phyloP scores from a whole-genome alignment of 2,888 invertebrate species.

The Alloscopus bannaensis region DNA sequence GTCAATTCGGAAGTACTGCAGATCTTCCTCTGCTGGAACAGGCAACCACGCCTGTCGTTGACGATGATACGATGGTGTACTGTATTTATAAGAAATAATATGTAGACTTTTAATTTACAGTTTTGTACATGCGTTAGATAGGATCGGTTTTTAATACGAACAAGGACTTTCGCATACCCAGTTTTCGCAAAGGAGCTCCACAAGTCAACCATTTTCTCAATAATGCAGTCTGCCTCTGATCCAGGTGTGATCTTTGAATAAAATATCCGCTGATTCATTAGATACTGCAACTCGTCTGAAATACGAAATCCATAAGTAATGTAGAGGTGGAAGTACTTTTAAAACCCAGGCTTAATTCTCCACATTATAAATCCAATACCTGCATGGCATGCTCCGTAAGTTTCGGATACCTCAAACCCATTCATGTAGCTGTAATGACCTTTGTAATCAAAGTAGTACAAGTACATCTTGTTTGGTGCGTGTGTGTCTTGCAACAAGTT shows the following conservation, averaged over 20 bases:
- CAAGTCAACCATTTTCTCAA: conserved; percentile 56
- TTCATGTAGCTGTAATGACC: conserved; percentile 62
- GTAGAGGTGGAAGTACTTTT: not conserved
- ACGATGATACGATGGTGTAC: conserved; percentile 28
- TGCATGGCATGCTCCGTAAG: conserved; percentile 55
- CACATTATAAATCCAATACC: conserved; percentile 32
- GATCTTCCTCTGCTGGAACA: conserved; percentile 22
- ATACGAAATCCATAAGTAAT: conserved; percentile 21
- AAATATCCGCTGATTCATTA: conserved; percentile 64
- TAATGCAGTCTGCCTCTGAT: conserved; percentile 56
- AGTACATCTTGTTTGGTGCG: conserved; percentile 49
- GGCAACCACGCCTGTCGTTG: conserved; percentile 30
- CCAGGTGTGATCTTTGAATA: conserved; percentile 59
- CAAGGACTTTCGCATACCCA: conserved; percentile 42
- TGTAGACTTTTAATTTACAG: not conserved
- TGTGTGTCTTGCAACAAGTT: conserved; percentile 32
- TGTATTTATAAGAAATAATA: not conserved
- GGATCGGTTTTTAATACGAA: not conserved
- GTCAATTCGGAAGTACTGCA: conserved; percentile 43
- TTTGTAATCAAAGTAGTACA: conserved; percentile 52
- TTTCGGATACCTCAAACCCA: conserved; percentile 60
- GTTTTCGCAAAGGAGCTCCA: conserved; percentile 61
- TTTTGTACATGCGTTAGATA: not conserved
- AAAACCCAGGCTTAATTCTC: not conserved
- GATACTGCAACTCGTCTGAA: conserved; percentile 63